Evolutionary conservation across 1,140 invertebrate genomes (phyloP), one percentile per base, ranked within the genome.

Genomic region (Heliothis virescens): DNA sequence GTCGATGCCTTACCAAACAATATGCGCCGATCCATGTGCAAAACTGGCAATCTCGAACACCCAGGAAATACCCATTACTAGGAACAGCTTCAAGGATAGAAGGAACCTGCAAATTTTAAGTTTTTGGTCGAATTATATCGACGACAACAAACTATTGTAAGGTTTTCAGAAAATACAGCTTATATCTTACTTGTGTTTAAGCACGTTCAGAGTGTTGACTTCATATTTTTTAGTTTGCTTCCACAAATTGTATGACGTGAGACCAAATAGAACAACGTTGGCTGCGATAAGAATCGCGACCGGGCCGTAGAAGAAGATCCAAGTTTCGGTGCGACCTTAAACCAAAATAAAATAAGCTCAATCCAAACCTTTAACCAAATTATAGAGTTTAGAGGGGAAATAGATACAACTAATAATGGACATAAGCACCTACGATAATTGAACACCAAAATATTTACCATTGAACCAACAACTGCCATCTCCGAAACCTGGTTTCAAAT

Each of bases 1-100:
- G 11, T 3, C 12, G 18, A 60, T 34, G 34, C 48, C 67, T 92
- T 91, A 95, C 94, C 94, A 95, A 75, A 95, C 83, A 63, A 95
- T 91, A 67, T 94, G 92, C 16, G 81, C 79, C 29, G 88, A 79
- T 50, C 92, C 94, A 26, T 95, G 92, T 47, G 92, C 92, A 57
- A 95, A 95, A 81, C 94, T 95, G 18, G 91, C 92, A 26, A 95
- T 94, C 83, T 97, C 97, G 73, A 97, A 97, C 34, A 96, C 95
- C 97, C 97, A 97, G 0, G 96, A 96, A 15, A 97, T 93, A 4
- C 97, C 97, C 96, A 97, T 97, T 0, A 97, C 95, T 1, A 97
- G 85, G 81, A 97, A 96, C 21, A 98, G 90, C 87, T 97, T 97
- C 0, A 96, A 84, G 67, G 96, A 97, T 15, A 97, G 87, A 11